phyloP scores from a whole-genome alignment of 2,113 vertebrate genomes.

The Paradoxurus hermaphroditus region DNA sequence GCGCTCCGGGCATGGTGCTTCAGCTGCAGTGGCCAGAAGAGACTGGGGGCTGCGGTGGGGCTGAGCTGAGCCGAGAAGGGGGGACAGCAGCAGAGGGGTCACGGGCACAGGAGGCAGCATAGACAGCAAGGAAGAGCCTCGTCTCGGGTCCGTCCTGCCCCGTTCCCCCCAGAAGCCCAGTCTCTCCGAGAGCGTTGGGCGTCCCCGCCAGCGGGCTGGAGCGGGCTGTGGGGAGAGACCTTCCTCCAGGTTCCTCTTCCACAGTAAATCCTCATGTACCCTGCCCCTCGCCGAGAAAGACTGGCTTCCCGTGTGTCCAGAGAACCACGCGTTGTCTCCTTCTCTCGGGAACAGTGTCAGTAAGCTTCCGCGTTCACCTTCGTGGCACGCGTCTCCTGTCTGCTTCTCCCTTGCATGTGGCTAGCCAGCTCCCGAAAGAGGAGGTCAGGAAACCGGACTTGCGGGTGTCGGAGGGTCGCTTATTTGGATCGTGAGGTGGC shows the following conservation, averaged over 20 bases:
- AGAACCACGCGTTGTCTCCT: neutral
- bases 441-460: neutral
- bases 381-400: neutral
- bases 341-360: accelerated
- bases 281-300: neutral
- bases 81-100: neutral
- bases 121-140: neutral
- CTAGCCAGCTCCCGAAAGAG: too few relatives aligned
- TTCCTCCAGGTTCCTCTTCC: neutral
- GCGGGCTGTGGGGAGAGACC: neutral
- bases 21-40: accelerated
- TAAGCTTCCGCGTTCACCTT: too few relatives aligned
- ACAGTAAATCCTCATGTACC: neutral
- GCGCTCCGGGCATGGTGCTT: neutral
- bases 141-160: neutral
- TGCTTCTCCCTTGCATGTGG: neutral
- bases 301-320: neutral
- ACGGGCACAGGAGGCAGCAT: accelerated
- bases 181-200: too few relatives aligned
- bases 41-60: neutral
- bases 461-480: too few relatives aligned
- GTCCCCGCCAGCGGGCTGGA: neutral
- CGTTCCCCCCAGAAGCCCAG: too few relatives aligned
- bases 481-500: neutral
- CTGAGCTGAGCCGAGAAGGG: neutral